These are phyloP conservation scores for Alsophila aescularia DNA, from an alignment of 2,888 invertebrate genomes.

Conservation along the genomic window DNA sequence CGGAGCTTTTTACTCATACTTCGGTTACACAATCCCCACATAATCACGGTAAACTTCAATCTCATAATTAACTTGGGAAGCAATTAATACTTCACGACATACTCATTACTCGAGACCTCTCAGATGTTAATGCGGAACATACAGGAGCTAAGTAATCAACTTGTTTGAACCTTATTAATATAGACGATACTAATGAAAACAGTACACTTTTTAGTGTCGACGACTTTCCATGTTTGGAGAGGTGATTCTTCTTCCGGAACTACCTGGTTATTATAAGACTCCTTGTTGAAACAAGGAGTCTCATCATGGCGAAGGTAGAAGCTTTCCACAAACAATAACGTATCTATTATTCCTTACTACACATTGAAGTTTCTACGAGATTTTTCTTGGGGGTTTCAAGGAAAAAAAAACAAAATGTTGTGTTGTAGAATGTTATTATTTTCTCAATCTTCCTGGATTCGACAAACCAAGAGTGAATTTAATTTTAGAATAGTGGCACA, in stretches of 20 bases:
- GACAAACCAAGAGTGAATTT: too few species aligned
- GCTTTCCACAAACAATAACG: too few species aligned
- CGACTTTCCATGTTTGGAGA: constrained; percentile 32
- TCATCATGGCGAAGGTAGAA: background rate
- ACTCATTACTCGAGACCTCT: constrained; percentile 58
- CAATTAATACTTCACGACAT: constrained; percentile 61
- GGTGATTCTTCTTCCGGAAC: constrained; percentile 33
- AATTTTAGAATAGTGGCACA: too few species aligned
- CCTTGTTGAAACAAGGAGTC: constrained; percentile 1
- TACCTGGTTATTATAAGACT: constrained; percentile 36
- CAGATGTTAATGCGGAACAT: constrained; percentile 45
- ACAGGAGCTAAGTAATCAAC: constrained; percentile 45
- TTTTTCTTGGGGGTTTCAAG: too few species aligned
- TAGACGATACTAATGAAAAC: constrained; percentile 43
- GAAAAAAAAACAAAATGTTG: too few species aligned
- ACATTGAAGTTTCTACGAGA: too few species aligned
- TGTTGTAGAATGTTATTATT: too few species aligned
- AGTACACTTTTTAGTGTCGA: constrained; percentile 36
- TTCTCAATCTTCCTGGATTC: too few species aligned
- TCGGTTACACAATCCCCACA: constrained; percentile 5
- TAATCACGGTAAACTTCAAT: constrained; percentile 12
- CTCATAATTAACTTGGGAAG: constrained; percentile 45
- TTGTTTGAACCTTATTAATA: constrained; percentile 48
- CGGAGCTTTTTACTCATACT: constrained; percentile 5
- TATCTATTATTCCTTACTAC: too few species aligned